These are phyloP conservation scores for Pogonocherus hispidulus DNA, from an alignment of 2,888 invertebrate genomes.

Conservation along the genomic window DNA sequence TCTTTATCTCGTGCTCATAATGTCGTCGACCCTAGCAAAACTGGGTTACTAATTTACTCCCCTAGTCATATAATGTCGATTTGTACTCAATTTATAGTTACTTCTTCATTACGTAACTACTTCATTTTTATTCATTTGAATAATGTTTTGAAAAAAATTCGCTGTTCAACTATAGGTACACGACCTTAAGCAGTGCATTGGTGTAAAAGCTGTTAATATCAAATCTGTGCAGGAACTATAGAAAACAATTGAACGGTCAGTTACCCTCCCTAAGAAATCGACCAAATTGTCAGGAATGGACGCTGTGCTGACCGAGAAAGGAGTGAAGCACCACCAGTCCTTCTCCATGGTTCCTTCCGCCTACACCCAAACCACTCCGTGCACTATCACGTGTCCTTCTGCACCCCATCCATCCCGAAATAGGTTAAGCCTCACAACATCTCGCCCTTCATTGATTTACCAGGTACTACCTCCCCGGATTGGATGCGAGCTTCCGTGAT, in stretches of 20 bases:
- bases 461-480: neutral
- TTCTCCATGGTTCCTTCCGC: conserved; percentile 31
- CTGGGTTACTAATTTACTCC: too few relatives aligned
- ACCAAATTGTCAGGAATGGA: conserved; percentile 49
- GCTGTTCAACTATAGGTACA: too few relatives aligned
- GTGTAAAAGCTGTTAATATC: neutral
- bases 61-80: too few relatives aligned
- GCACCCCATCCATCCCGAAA: neutral
- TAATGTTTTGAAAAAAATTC: too few relatives aligned
- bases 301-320: conserved; percentile 30
- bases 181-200: too few relatives aligned
- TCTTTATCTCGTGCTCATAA: too few relatives aligned
- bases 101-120: too few relatives aligned
- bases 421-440: neutral
- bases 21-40: too few relatives aligned
- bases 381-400: neutral
- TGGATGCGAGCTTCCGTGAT: neutral
- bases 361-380: neutral
- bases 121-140: too few relatives aligned
- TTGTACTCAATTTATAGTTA: too few relatives aligned
- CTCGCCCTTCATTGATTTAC: neutral
- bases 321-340: conserved; percentile 50
- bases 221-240: neutral
- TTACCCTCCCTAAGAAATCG: conserved; percentile 50
- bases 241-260: neutral